A percentile compares a stretch with the other conserved stretches of the same genome.
phyloP scores from a whole-genome alignment of 2,888 invertebrate genomes.

The Nomada fabriciana region DNA sequence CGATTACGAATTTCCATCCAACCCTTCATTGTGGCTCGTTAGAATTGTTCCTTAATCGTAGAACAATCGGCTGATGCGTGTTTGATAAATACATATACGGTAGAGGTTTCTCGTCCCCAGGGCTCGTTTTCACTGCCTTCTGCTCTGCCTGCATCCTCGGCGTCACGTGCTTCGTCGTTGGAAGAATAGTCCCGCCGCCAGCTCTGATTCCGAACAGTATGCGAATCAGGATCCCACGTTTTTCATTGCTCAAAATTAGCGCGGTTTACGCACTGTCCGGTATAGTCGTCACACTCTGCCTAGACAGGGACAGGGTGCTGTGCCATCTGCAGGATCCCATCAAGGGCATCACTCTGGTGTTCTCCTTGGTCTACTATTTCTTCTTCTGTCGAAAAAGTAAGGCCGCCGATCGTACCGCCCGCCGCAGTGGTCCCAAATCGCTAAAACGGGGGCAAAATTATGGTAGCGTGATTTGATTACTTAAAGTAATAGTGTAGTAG shows the following conservation, averaged over 20 bases:
- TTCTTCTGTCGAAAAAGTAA: slow-evolving; percentile 87
- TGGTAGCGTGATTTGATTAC: too few species aligned
- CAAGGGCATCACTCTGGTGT: slow-evolving; percentile 86
- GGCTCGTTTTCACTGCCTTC: slow-evolving; percentile 79
- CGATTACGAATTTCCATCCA: too few species aligned
- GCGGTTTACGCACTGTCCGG: slow-evolving; percentile 84
- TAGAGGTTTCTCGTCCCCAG: slow-evolving; percentile 44
- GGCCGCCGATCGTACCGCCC: slow-evolving; percentile 60
- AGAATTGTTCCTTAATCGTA: too few species aligned
- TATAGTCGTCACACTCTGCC: slow-evolving; percentile 85
- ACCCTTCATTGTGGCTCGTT: too few species aligned
- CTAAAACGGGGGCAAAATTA: too few species aligned
- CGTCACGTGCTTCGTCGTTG: slow-evolving; percentile 71
- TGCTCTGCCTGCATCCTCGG: slow-evolving; percentile 76
- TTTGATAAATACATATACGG: too few species aligned
- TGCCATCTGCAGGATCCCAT: slow-evolving; percentile 88
- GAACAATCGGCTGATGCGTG: too few species aligned
- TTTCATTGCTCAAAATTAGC: slow-evolving; percentile 83
- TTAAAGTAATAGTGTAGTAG: too few species aligned
- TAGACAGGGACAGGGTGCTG: slow-evolving; percentile 86
- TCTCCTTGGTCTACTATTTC: slow-evolving; percentile 87
- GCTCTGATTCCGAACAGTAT: slow-evolving; percentile 78
- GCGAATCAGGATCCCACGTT: slow-evolving; percentile 82
- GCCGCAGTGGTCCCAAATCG: background rate
- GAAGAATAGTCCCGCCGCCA: slow-evolving; percentile 77